A percentile compares a stretch with the other conserved stretches of the same genome.
Conservation (phyloP, 2,113 vertebrate genomes). For the Mormyrus lacerda region DNA sequence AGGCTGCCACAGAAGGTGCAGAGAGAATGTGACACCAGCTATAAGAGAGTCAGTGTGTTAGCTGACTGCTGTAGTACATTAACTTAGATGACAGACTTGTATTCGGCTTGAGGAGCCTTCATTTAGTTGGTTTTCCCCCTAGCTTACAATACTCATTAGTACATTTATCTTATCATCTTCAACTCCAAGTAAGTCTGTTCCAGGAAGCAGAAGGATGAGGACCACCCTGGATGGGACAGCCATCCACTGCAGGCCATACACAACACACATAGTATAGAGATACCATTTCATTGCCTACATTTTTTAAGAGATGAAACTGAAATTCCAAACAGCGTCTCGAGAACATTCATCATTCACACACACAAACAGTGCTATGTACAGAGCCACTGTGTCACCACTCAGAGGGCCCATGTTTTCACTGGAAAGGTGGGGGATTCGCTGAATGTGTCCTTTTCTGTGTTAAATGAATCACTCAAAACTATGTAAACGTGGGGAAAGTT, state of each 20-base stretch:
- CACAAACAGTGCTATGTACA: neutral
- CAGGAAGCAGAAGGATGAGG: neutral
- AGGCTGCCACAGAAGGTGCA: no score
- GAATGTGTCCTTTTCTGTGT: neutral
- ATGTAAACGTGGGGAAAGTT: neutral
- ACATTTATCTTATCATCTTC: neutral
- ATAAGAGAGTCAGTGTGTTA: no score
- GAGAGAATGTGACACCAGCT: no score
- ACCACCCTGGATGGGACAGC: neutral
- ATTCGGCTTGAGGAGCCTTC: no score
- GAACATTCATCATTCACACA: neutral
- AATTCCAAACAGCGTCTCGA: neutral
- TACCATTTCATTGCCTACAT: neutral
- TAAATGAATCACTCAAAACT: neutral
- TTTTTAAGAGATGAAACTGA: neutral
- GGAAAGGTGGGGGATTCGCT: neutral
- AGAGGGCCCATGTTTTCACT: neutral
- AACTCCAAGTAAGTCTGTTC: neutral
- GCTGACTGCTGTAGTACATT: no score
- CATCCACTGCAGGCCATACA: neutral
- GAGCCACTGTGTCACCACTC: neutral
- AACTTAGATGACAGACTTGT: no score
- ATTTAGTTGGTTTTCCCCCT: no score
- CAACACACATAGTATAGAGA: no score
- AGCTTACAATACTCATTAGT: no score